These are phyloP conservation scores for Augochlora pura DNA, from an alignment of 1,140 invertebrate species.

Conservation along the genomic window DNA sequence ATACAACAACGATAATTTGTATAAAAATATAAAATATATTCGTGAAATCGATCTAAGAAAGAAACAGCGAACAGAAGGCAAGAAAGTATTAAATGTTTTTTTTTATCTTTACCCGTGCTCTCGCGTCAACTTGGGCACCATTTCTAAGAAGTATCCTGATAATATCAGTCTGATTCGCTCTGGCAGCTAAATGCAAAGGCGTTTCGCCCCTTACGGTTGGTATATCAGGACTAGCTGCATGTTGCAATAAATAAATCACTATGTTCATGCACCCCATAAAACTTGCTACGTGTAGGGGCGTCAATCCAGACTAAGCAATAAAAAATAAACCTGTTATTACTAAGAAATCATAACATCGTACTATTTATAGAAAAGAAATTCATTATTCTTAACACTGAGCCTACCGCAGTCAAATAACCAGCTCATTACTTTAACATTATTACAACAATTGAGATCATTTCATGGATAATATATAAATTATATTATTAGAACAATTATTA, in stretches of 20 bases:
- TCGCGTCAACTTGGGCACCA: slow-evolving; percentile 96
- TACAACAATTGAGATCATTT: too few species aligned
- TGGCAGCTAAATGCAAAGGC: slow-evolving; percentile 96
- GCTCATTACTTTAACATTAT: too few species aligned
- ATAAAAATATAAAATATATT: slow-evolving; percentile 29
- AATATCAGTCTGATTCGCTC: slow-evolving; percentile 98
- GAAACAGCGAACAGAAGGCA: slow-evolving; percentile 2
- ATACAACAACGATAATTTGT: slow-evolving; percentile 5
- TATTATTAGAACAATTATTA: too few species aligned
- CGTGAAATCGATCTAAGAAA: slow-evolving; percentile 3
- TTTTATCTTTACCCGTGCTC: slow-evolving; percentile 85
- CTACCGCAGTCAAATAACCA: too few species aligned
- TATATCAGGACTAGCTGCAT: slow-evolving; percentile 96
- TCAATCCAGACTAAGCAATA: slow-evolving; percentile 89
- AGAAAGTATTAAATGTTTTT: neutral
- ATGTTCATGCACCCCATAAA: slow-evolving; percentile 99
- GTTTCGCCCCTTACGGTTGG: slow-evolving; percentile 98
- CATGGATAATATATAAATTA: too few species aligned
- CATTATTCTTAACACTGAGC: slow-evolving; percentile 13
- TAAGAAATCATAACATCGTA: slow-evolving; percentile 30
- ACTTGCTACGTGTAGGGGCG: slow-evolving; percentile 97
- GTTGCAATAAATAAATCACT: slow-evolving; percentile 96
- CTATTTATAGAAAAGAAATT: neutral
- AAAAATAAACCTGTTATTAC: slow-evolving; percentile 45
- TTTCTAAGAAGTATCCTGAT: slow-evolving; percentile 97